Conservation (phyloP, 1,140 invertebrate species). For the Procambarus virginalis region DNA sequence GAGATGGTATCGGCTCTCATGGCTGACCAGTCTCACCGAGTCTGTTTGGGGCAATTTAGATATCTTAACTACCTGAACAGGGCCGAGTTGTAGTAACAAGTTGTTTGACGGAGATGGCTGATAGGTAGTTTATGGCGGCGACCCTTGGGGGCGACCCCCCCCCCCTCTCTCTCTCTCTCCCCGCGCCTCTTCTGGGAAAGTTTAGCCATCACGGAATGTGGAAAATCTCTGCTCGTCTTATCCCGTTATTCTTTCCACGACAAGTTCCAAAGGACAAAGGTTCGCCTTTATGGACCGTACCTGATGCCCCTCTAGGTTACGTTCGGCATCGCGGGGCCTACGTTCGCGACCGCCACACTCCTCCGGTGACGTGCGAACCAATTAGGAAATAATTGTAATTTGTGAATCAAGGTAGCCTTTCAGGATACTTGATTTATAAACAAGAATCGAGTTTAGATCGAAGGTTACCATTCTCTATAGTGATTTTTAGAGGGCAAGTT, state of each 20-base stretch:
- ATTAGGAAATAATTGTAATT: constrained; percentile 62
- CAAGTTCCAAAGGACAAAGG: constrained; percentile 58
- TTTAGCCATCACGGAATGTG: constrained; percentile 24
- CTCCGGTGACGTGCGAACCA: constrained; percentile 50
- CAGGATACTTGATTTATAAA: constrained; percentile 67
- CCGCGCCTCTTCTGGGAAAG: constrained; percentile 3
- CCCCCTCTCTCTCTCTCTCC: background rate
- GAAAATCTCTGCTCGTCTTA: constrained; percentile 41
- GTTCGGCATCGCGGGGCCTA: constrained; percentile 27
- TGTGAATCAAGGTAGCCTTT: constrained; percentile 52
- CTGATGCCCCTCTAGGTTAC: constrained; percentile 26
- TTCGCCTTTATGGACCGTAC: constrained; percentile 40
- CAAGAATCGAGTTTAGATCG: constrained; percentile 67
- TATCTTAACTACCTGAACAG: constrained; percentile 68
- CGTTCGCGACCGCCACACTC: constrained; percentile 10
- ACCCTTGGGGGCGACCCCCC: background rate
- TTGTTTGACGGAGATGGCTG: constrained; percentile 63
- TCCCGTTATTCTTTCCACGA: constrained; percentile 58
- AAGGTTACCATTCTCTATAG: constrained; percentile 62
- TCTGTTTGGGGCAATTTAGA: constrained; percentile 68
- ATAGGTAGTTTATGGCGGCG: constrained; percentile 63
- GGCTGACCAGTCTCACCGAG: constrained; percentile 60
- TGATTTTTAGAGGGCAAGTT: constrained; percentile 53
- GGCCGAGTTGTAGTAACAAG: constrained; percentile 67
- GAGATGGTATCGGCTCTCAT: constrained; percentile 54